phyloP scores from a whole-genome alignment of 2,797 vertebrate genomes.

The Sebastes cheni region DNA sequence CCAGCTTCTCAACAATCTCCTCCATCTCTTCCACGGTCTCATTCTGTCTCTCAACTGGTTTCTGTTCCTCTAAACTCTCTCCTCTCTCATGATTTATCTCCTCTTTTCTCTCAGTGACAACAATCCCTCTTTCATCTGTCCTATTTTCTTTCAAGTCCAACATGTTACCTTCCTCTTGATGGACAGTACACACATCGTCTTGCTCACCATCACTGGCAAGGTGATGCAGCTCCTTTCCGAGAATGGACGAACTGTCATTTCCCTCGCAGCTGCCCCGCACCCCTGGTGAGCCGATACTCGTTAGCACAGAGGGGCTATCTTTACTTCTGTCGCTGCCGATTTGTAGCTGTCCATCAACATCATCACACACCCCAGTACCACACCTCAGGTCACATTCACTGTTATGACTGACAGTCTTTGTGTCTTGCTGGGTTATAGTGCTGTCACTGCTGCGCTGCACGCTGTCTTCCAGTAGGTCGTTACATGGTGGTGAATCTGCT shows the following conservation, averaged over 20 bases:
- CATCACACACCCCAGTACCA: slow-evolving; percentile 20
- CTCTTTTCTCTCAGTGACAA: slow-evolving; percentile 26
- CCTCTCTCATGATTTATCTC: slow-evolving; percentile 28
- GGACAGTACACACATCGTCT: slow-evolving; percentile 13
- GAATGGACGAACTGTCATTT: slow-evolving; percentile 41
- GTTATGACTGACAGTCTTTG: slow-evolving; percentile 17
- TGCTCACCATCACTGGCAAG: slow-evolving; percentile 1
- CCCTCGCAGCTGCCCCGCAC: not conserved
- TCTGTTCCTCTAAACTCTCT: slow-evolving; percentile 32
- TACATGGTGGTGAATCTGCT: slow-evolving; percentile 59
- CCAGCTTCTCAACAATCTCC: slow-evolving; percentile 29
- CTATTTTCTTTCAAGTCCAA: slow-evolving; percentile 16
- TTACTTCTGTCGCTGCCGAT: slow-evolving; percentile 24
- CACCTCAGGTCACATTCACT: slow-evolving; percentile 32
- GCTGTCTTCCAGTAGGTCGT: slow-evolving; percentile 52
- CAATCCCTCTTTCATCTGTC: slow-evolving; percentile 32
- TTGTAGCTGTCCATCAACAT: slow-evolving; percentile 36
- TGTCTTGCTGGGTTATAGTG: slow-evolving; percentile 30
- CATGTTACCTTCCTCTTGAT: slow-evolving; percentile 8
- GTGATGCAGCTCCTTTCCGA: slow-evolving; percentile 27
- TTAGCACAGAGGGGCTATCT: slow-evolving; percentile 32
- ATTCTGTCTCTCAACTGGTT: slow-evolving; percentile 9
- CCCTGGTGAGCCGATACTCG: not conserved
- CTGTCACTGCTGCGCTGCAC: slow-evolving; percentile 51
- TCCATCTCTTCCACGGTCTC: slow-evolving; percentile 42